These are phyloP conservation scores for Saturnia pavonia DNA, from an alignment of 2,888 invertebrate species.

Conservation along the genomic window DNA sequence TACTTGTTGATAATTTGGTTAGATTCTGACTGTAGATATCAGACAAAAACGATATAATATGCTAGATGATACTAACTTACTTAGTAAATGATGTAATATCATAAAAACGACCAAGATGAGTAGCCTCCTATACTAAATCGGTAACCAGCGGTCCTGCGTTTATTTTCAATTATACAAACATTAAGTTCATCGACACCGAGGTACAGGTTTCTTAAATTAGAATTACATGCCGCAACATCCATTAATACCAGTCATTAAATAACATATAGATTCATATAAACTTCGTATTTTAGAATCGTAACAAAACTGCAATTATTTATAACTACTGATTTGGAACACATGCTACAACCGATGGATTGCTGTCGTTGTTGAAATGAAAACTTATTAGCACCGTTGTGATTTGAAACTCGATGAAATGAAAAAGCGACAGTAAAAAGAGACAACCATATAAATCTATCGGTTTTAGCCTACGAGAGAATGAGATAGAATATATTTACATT, in stretches of 20 bases:
- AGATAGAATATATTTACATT: too few relatives aligned
- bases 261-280: neutral
- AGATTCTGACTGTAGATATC: neutral
- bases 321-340: too few relatives aligned
- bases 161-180: neutral
- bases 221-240: neutral
- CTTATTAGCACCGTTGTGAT: too few relatives aligned
- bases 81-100: neutral
- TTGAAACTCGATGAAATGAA: too few relatives aligned
- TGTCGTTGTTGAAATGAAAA: too few relatives aligned
- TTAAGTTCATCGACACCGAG: neutral
- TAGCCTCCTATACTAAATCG: neutral
- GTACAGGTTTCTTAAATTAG: neutral
- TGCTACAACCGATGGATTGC: too few relatives aligned
- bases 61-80: neutral
- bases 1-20: neutral
- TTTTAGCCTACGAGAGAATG: too few relatives aligned
- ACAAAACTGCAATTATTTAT: too few relatives aligned
- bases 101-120: neutral
- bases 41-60: neutral
- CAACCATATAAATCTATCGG: too few relatives aligned
- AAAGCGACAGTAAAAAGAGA: too few relatives aligned
- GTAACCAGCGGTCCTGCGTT: neutral
- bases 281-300: neutral
- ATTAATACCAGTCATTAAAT: neutral